Evolutionary conservation across 2,113 vertebrate species (phyloP).

Genomic region (Papio anubis): DNA sequence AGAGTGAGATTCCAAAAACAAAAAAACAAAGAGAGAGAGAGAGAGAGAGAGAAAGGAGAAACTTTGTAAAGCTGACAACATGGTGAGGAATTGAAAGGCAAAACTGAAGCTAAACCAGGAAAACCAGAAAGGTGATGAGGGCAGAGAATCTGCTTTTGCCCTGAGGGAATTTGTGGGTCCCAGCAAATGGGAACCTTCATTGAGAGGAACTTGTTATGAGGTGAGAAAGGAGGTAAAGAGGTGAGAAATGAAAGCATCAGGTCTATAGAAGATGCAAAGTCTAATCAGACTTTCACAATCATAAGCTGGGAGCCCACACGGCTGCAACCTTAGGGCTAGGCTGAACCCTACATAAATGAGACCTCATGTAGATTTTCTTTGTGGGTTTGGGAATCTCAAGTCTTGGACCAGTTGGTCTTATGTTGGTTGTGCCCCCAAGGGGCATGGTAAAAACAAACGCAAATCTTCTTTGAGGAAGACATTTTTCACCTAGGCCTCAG

Average conservation of each 20-base stretch:
- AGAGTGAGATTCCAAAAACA: too few relatives aligned
- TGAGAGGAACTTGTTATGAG: neutral
- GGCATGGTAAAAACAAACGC: neutral
- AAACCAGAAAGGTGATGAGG: neutral
- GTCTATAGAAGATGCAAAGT: neutral
- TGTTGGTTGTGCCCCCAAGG: neutral
- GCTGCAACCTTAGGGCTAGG: too few relatives aligned
- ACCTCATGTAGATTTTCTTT: neutral
- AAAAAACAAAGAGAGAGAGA: accelerated
- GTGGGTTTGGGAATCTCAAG: neutral
- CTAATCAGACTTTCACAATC: neutral
- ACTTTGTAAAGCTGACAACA: neutral
- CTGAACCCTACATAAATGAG: neutral
- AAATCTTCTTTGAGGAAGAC: neutral
- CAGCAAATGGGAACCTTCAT: neutral
- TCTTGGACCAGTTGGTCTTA: neutral
- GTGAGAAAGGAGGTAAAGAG: too few relatives aligned
- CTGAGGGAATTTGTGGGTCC: neutral
- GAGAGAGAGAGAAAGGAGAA: too few relatives aligned
- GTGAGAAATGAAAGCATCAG: neutral
- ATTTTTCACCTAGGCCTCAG: neutral
- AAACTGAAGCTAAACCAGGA: neutral
- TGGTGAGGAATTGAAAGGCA: neutral
- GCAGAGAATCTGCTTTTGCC: neutral
- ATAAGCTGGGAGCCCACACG: neutral